These are phyloP conservation scores for Hydropsyche tenuis DNA, from an alignment of 1,140 invertebrate species.

Conservation along the genomic window DNA sequence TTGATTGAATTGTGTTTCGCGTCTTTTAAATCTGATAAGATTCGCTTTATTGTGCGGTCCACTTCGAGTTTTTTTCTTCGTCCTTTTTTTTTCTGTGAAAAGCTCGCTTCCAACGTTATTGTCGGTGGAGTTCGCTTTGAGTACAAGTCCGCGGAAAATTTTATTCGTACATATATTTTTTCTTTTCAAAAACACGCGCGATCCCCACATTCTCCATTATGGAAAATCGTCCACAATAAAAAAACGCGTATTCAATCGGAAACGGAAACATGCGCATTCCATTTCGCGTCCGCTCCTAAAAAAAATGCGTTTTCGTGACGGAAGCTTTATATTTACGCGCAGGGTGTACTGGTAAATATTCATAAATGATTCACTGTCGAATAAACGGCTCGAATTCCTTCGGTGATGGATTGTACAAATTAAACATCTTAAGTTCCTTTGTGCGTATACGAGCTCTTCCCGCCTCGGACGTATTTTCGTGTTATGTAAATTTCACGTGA, in stretches of 20 bases:
- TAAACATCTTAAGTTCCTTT: not conserved
- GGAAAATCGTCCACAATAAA: conserved; percentile 14
- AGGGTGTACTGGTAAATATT: too few relatives aligned
- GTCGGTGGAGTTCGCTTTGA: too few relatives aligned
- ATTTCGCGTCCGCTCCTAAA: not conserved
- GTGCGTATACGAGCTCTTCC: not conserved
- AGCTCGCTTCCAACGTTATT: too few relatives aligned
- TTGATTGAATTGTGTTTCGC: too few relatives aligned
- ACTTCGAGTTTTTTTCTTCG: too few relatives aligned
- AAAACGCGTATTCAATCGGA: conserved; percentile 1
- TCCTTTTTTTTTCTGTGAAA: too few relatives aligned
- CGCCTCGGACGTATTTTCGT: not conserved
- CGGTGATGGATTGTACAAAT: not conserved
- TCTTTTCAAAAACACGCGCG: not conserved
- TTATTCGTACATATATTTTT: too few relatives aligned
- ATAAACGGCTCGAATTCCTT: too few relatives aligned
- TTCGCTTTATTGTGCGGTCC: too few relatives aligned
- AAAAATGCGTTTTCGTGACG: not conserved
- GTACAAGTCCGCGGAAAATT: too few relatives aligned
- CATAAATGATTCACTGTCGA: too few relatives aligned
- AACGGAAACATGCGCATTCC: conserved; percentile 25
- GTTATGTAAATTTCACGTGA: conserved; percentile 13
- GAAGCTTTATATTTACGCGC: not conserved
- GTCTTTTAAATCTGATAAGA: too few relatives aligned
- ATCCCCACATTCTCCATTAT: not conserved